Evolutionary conservation across 2,113 vertebrate genomes (phyloP).

Genomic region (Potamarius usumacintae): DNA sequence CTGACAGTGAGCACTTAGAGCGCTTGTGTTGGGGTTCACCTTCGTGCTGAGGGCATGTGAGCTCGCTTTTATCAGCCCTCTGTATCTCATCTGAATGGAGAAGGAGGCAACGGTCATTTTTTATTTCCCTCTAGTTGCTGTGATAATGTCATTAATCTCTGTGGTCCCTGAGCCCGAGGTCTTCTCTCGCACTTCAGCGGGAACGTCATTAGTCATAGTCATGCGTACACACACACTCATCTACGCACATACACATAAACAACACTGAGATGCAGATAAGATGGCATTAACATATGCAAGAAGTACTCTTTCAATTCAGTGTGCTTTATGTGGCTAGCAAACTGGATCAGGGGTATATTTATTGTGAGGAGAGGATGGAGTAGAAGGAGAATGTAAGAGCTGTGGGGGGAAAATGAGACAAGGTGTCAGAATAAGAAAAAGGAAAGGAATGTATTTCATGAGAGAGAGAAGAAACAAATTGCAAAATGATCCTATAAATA

Average conservation of each 20-base stretch:
- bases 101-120: constrained; percentile 22
- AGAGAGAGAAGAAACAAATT: neutral
- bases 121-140: constrained; percentile 35
- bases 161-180: constrained; percentile 32
- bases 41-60: constrained; percentile 10
- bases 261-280: constrained; percentile 42
- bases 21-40: constrained; percentile 28
- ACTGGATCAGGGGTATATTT: constrained; percentile 5
- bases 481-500: neutral
- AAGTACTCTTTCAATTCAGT: neutral
- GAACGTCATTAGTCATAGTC: constrained; percentile 33
- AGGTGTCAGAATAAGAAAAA: neutral
- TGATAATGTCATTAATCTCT: constrained; percentile 44
- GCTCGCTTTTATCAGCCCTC: constrained; percentile 28
- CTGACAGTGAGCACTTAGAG: constrained; percentile 31
- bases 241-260: constrained; percentile 12
- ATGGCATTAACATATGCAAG: constrained; percentile 19
- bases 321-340: neutral
- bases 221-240: neutral
- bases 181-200: constrained; percentile 25
- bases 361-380: neutral
- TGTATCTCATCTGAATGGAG: constrained; percentile 2
- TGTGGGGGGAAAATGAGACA: neutral
- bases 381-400: neutral
- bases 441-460: too few relatives aligned